A percentile compares a stretch with the other conserved stretches of the same genome.
Evolutionary conservation across 2,113 vertebrate genomes (phyloP).

Genomic region (Bagarius yarrelli): DNA sequence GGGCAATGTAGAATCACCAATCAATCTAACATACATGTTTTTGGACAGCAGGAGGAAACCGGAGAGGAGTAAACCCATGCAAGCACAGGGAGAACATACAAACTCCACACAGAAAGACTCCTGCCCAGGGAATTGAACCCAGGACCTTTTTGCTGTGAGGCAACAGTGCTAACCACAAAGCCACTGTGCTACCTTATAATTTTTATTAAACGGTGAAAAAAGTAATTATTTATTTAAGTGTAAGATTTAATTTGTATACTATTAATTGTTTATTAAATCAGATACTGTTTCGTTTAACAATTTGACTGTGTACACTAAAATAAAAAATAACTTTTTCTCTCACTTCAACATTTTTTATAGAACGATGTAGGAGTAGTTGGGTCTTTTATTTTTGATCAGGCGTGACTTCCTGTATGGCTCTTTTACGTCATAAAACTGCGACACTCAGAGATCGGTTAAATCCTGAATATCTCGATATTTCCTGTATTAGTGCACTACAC

Average conservation of each 20-base stretch:
- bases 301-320: too few relatives aligned
- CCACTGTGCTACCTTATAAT: too few relatives aligned
- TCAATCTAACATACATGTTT: too few relatives aligned
- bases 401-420: not conserved
- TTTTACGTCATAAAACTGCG: conserved; percentile 4
- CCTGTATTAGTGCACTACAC: not conserved
- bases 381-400: not conserved
- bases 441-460: not conserved
- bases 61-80: too few relatives aligned
- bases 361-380: not conserved
- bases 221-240: not conserved
- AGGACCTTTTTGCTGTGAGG: too few relatives aligned
- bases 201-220: too few relatives aligned
- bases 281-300: not conserved
- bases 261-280: not conserved
- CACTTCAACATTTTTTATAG: not conserved
- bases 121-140: too few relatives aligned
- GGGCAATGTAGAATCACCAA: too few relatives aligned
- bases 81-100: too few relatives aligned
- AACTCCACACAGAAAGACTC: too few relatives aligned
- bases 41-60: too few relatives aligned
- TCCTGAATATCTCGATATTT: not conserved
- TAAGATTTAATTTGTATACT: not conserved
- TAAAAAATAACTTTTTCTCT: not conserved
- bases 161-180: too few relatives aligned